Percentiles rank a stretch among this genome's conserved stretches.
These are phyloP conservation scores for Decapterus maruadsi DNA, from an alignment of 2,797 vertebrate species.

Conservation along the genomic window DNA sequence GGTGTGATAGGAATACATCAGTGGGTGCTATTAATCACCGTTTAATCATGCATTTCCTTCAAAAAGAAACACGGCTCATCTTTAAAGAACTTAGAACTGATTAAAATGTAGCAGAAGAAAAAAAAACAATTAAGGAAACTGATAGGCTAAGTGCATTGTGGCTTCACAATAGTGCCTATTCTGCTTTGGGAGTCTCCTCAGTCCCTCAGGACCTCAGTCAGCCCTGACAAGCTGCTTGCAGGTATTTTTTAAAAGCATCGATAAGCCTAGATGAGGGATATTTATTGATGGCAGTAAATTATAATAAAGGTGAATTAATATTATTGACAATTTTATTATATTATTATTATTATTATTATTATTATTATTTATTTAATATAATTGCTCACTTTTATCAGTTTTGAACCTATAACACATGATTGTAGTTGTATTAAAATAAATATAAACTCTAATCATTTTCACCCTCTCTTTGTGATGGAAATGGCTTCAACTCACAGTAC, in stretches of 20 bases:
- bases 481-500: neutral
- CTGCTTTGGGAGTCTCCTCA: constrained; percentile 1
- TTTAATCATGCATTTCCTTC: neutral
- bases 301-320: too few species aligned
- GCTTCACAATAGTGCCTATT: constrained; percentile 1
- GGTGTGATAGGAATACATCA: neutral
- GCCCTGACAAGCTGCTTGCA: neutral
- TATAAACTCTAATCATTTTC: neutral
- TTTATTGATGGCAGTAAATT: too few species aligned
- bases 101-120: neutral
- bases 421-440: too few species aligned
- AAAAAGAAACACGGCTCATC: neutral
- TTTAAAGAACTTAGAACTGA: neutral
- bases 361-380: neutral
- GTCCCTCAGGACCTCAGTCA: neutral
- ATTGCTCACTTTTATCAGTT: neutral
- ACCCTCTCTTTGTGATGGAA: neutral
- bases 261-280: neutral
- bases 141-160: neutral
- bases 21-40: too few species aligned
- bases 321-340: too few species aligned
- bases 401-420: neutral
- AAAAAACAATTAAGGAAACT: neutral
- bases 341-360: too few species aligned
- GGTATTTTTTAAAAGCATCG: neutral